Percentiles rank a stretch among this genome's conserved stretches.
phyloP scores from a whole-genome alignment of 2,113 vertebrate species.

The Pantherophis guttatus region DNA sequence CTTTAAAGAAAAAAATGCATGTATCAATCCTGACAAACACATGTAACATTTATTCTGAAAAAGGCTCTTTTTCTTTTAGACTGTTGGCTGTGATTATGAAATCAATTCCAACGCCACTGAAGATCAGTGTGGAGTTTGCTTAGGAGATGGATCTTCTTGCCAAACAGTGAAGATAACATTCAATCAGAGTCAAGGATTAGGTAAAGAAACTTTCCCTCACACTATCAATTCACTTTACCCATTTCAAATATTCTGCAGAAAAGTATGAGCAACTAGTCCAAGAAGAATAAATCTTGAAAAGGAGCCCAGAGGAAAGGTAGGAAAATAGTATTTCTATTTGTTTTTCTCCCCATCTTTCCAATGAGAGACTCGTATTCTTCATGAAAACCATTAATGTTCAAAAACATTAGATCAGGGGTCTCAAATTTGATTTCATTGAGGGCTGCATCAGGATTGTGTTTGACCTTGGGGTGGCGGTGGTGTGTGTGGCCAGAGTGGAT shows the following conservation, averaged over 20 bases:
- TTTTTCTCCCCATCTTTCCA: neutral
- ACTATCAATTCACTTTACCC: accelerated
- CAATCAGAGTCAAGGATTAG: constrained; percentile 85
- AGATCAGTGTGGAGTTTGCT: constrained; percentile 91
- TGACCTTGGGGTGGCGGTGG: too few relatives aligned
- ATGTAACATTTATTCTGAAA: constrained; percentile 14
- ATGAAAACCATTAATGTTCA: neutral
- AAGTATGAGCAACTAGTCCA: neutral
- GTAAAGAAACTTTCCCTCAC: constrained; percentile 66
- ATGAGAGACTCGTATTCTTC: neutral
- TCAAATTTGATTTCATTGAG: too few relatives aligned
- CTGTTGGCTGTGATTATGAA: constrained; percentile 92
- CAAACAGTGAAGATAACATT: constrained; percentile 82
- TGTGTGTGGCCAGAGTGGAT: too few relatives aligned
- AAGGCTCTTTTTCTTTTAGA: constrained; percentile 64
- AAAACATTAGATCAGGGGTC: too few relatives aligned
- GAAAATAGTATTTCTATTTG: neutral
- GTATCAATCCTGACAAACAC: neutral
- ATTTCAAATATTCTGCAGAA: neutral
- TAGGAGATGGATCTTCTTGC: constrained; percentile 89
- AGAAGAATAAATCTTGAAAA: neutral
- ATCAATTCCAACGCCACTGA: constrained; percentile 92
- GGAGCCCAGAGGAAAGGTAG: neutral
- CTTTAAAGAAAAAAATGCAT: neutral
- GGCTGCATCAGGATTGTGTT: too few relatives aligned